These are phyloP conservation scores for Polyodon spathula DNA, from an alignment of 2,113 vertebrate species.

Conservation along the genomic window DNA sequence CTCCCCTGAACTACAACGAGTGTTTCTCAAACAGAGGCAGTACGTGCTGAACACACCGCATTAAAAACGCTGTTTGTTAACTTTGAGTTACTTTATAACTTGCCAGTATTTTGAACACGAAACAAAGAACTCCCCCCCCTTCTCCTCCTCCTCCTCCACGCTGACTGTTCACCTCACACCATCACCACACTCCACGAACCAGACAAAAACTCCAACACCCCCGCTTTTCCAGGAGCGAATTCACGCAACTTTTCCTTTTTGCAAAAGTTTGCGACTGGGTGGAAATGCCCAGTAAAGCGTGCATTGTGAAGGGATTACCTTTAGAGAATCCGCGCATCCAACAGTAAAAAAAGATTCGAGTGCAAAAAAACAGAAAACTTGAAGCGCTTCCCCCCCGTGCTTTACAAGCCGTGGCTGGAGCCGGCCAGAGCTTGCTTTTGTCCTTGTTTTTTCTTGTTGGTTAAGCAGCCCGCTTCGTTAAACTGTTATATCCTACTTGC, in stretches of 20 bases:
- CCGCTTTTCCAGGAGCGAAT: constrained; percentile 48
- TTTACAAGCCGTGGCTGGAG: constrained; percentile 60
- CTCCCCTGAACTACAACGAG: too few species aligned
- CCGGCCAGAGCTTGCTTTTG: too few species aligned
- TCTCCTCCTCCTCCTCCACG: constrained; percentile 32
- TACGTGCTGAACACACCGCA: constrained; percentile 31
- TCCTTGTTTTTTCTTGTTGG: too few species aligned
- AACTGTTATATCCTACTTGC: constrained; percentile 44
- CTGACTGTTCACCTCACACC: constrained; percentile 13
- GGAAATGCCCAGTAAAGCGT: not conserved
- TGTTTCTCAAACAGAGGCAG: constrained; percentile 53
- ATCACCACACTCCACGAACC: constrained; percentile 15
- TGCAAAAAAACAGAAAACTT: constrained; percentile 66
- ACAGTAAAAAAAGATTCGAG: constrained; percentile 48
- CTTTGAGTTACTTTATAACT: constrained; percentile 31
- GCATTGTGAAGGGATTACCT: constrained; percentile 46
- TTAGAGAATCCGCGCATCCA: constrained; percentile 61
- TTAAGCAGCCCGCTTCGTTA: constrained; percentile 47
- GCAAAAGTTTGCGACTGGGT: constrained; percentile 42
- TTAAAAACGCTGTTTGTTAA: constrained; percentile 13
- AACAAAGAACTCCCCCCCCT: constrained; percentile 47
- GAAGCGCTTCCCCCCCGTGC: constrained; percentile 60
- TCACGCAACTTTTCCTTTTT: constrained; percentile 53
- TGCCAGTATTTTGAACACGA: constrained; percentile 20
- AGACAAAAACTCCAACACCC: constrained; percentile 53